These are phyloP conservation scores for Netelia inedita DNA, from an alignment of 2,888 invertebrate species.

Conservation along the genomic window DNA sequence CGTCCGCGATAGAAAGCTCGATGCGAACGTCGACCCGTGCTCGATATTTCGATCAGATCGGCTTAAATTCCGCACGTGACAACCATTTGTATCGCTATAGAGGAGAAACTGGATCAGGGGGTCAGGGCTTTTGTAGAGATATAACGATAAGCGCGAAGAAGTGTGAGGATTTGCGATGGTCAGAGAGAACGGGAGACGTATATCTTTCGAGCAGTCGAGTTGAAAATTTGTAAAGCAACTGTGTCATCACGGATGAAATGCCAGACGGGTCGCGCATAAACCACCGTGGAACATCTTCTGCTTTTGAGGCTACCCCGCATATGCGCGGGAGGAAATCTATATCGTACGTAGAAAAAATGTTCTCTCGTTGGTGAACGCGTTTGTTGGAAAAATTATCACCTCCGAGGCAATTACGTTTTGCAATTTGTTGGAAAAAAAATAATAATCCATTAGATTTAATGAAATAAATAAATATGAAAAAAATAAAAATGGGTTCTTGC, in stretches of 20 bases:
- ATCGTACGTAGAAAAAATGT: background rate
- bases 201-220: conserved; percentile 33
- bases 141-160: conserved; percentile 6
- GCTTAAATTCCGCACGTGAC: background rate
- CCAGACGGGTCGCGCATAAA: background rate
- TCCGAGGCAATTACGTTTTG: conserved; percentile 24
- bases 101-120: conserved; percentile 13
- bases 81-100: background rate
- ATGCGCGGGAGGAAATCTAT: conserved; percentile 9
- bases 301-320: conserved; percentile 14
- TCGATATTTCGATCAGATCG: background rate
- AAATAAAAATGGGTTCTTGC: too few relatives aligned
- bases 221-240: conserved; percentile 58
- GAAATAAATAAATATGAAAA: too few relatives aligned
- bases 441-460: too few relatives aligned
- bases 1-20: background rate
- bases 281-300: conserved; percentile 46
- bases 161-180: conserved; percentile 11
- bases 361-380: conserved; percentile 34
- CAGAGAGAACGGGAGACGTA: background rate
- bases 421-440: background rate
- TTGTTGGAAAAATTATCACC: conserved; percentile 20
- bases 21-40: background rate
- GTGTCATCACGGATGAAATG: conserved; percentile 55
- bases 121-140: conserved; percentile 18